Conservation (phyloP, 2,797 vertebrate species). For the Limnodromus scolopaceus region DNA sequence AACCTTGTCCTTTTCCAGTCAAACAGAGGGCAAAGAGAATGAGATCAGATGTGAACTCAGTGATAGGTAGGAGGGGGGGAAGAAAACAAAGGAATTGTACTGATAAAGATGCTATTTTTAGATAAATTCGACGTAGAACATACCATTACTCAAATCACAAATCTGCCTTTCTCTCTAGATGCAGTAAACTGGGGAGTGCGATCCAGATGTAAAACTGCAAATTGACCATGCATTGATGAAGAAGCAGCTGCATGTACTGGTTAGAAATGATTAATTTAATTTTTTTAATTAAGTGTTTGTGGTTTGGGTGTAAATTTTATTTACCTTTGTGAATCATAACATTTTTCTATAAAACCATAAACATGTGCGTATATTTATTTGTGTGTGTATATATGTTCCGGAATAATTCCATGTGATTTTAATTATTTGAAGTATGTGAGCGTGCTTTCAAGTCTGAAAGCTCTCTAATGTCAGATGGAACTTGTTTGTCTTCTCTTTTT, state of each 20-base stretch:
- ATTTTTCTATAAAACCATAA: background rate
- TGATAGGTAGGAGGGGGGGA: background rate
- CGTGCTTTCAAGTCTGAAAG: background rate
- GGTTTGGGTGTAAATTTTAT: background rate
- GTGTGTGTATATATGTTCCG: background rate
- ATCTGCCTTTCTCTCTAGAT: constrained; percentile 44
- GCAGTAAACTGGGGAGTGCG: constrained; percentile 6
- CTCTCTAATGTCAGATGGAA: background rate
- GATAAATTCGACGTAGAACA: background rate
- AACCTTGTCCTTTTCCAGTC: background rate
- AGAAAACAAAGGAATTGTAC: background rate
- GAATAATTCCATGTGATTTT: background rate
- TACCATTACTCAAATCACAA: background rate
- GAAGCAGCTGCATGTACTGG: constrained; percentile 13
- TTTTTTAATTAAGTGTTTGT: background rate
- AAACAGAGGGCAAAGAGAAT: background rate
- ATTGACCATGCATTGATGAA: background rate
- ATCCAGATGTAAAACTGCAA: background rate
- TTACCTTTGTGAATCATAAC: background rate
- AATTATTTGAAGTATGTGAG: background rate
- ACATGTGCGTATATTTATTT: background rate
- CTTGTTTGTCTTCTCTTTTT: background rate
- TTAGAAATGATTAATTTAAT: background rate
- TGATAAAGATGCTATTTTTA: background rate
- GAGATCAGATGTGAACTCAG: background rate